phyloP scores from a whole-genome alignment of 2,113 vertebrate genomes.

The human region DNA sequence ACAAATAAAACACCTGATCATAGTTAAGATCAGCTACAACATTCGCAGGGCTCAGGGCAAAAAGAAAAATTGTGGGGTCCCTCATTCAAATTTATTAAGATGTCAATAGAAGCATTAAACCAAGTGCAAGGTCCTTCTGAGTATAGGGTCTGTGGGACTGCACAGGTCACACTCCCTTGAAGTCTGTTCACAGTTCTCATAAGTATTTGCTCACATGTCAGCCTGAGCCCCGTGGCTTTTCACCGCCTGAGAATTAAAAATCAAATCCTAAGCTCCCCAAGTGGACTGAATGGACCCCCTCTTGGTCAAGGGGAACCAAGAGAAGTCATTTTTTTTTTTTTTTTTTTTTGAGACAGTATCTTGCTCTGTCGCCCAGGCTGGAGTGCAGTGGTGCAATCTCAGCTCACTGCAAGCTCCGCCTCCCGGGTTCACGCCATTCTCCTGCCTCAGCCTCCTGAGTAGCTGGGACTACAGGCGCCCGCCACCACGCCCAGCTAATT shows the following conservation, averaged over 20 bases:
- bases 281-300: not conserved
- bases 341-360: too few species aligned
- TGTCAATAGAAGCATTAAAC: not conserved
- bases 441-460: too few species aligned
- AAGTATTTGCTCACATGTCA: not conserved
- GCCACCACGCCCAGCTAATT: accelerated
- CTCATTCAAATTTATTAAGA: not conserved
- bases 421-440: too few species aligned
- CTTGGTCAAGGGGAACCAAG: not conserved
- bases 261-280: not conserved
- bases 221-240: too few species aligned
- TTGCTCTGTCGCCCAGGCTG: too few species aligned
- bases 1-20: too few species aligned
- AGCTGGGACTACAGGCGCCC: too few species aligned
- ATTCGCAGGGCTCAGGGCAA: not conserved
- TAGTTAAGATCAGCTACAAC: not conserved
- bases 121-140: not conserved
- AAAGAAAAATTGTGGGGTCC: not conserved
- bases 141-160: not conserved
- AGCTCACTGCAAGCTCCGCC: too few species aligned
- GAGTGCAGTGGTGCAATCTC: too few species aligned
- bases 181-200: too few species aligned
- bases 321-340: too few species aligned
- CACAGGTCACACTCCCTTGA: too few species aligned
- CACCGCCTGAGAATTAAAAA: not conserved